Evolutionary conservation across 2,113 vertebrate genomes (phyloP).

Genomic region (Oreochromis niloticus): DNA sequence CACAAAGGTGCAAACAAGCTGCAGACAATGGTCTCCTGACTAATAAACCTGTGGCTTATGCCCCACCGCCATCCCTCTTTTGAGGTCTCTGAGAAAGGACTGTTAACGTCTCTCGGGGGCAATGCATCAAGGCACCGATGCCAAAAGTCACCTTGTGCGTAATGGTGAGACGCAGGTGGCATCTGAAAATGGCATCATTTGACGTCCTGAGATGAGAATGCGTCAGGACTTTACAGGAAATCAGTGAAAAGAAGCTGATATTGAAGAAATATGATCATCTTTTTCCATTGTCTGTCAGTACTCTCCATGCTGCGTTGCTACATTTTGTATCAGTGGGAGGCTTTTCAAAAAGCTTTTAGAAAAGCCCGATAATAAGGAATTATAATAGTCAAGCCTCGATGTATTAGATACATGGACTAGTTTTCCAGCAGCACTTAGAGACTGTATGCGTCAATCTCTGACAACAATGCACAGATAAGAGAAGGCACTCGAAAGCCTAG

Average conservation of each 20-base stretch:
- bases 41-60: not conserved
- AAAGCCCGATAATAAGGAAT: not conserved
- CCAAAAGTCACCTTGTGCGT: not conserved
- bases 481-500: not conserved
- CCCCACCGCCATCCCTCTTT: not conserved
- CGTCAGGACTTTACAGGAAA: not conserved
- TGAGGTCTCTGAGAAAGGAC: not conserved
- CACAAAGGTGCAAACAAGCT: not conserved
- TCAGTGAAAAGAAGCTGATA: not conserved
- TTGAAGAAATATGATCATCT: not conserved
- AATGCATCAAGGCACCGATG: not conserved
- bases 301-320: not conserved
- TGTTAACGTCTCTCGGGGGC: not conserved
- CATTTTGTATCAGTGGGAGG: not conserved
- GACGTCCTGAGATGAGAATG: not conserved
- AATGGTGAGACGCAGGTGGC: not conserved
- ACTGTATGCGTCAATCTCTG: not conserved
- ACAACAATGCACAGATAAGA: not conserved
- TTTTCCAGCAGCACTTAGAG: not conserved
- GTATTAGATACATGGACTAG: not conserved
- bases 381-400: not conserved
- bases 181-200: not conserved
- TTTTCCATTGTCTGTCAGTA: not conserved
- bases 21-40: not conserved
- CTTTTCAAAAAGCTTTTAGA: not conserved